Base-by-base conservation (phyloP, 2,888 invertebrate genomes). In the Phengaris alcon region DNA sequence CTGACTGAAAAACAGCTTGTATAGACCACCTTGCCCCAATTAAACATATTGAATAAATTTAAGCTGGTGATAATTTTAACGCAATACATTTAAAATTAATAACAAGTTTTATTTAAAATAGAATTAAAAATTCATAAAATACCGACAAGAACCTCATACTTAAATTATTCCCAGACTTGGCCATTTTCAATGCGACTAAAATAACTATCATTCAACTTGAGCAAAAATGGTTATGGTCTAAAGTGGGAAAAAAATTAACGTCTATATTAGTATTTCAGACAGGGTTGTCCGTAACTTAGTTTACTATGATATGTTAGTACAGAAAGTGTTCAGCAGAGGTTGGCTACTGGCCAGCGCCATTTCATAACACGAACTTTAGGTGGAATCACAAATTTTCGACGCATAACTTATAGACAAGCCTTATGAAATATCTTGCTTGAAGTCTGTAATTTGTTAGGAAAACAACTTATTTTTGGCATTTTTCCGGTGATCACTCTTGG, bases 381-480 rank as follows among this genome's bases (percentile, higher is more conserved):
- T 35, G 35, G 15, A 54, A 54, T 72, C 72, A 72, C 72, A 72
- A 72, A 72, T 72, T 72, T 52, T 72, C 35, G 70, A 70, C 51
- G 72, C 54, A 54, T 72, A 72, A 72, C 15, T 72, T 72, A 72
- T 72, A 52, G 72, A 52, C 35, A 15, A 54, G 52, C 35, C 52
- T 52, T 52, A 70, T 70, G 72, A 35, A 72, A 12, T 35, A 13
- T 72, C 13, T 54, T 54, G 52, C 72, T 48, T 44, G 46, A n/a
- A 15, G 15, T 48, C 8, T n/a, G 48, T 69, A 48, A 8, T 69
- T 69, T 69, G 8, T 48, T 46, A 13, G 12, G 15, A 59, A n/a
- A 22, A 35, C 13, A 7, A 6, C 6, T 12, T 64, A 12, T 35
- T 64, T 44, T 12, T 64, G 10, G 64, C 64, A 44, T 64, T 64